Evolutionary conservation across 2,888 invertebrate genomes (phyloP), one percentile per base, ranked within the genome.

Genomic region (Ophraella communa): DNA sequence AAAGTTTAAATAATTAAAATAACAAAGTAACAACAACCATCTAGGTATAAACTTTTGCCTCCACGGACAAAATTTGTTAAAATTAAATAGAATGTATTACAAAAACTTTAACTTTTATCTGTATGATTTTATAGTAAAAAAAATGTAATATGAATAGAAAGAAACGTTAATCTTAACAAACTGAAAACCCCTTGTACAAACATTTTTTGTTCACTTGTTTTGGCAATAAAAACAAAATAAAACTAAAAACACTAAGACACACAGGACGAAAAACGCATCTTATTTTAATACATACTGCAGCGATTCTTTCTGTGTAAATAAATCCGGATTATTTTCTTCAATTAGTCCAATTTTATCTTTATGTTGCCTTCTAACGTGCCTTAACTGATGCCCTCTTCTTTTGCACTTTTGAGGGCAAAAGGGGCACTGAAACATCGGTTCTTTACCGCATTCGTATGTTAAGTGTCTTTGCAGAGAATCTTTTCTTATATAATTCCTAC

Each of bases 391-490:
- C 72, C 86, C 86, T 77, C 88, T 89, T 77, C 90, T 87, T 77
- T 89, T 89, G 74, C 88, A 88, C 70, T 86, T 86, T 79, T 88
- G 88, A 66, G 87, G 86, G 79, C 90, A 90, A 81, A 89, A 87
- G 52, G 87, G 87, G 78, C 91, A 91, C 79, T 88, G 87, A 83
- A 88, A 89, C 78, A 88, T 87, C 18, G 90, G 90, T 73, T 87
- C 87, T 79, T 88, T 89, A 71, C 88, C 87, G 78, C 93, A 93
- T 79, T 93, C 92, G 82, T 90, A 90, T 77, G 88, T 89, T 76
- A 89, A 85, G 81, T 93, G 92, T 63, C 92, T 86, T 78, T 89
- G 90, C 64, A 93, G 82, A n/a, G 91, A 91, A 71, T 91, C 90
- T 78, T 91, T 91, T 79, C 89, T 86, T 79, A 89, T 89, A 85